Evolutionary conservation across 1,140 invertebrate species (phyloP), one percentile per base, ranked within the genome.

Genomic region (Zaprionus africanus): DNA sequence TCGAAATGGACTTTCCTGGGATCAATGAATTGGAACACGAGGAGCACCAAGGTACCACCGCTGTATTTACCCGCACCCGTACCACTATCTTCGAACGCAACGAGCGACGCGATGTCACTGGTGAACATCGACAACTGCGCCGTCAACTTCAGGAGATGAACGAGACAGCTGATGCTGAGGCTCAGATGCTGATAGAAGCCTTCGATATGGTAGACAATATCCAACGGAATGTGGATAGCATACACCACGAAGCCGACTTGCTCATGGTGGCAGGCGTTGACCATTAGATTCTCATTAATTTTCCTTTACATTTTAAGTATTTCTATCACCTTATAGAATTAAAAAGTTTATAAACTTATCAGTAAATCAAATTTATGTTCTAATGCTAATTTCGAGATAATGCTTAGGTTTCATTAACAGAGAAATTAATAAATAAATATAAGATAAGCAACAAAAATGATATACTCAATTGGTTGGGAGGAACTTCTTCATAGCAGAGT

Each of bases 191-290:
- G 9, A 80, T 85, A n/a, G 73, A 82, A 2, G 79, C 86, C 34
- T 90, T 90, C 51, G 79, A 86, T 19, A 80, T 82, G 69, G 79
- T 90, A 5, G 87, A 82, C 54, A 78, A 86, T 22, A 80, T 90
- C 24, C 79, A 82, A 17, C 60, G 43, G 13, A 91, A 80, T 43
- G 38, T 87, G 0, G 71, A 86, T 19, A 19, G 15, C 5, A 65
- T 71, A 0, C 6, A 82, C 19, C 53, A 36, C 0, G 67, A 76
- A 4, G 41, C n/a, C 3, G 24, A 43, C 5, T 1, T 11, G 7
- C 19, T 41, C 1, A 19, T 54, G 15, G 38, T 22, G 12, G 26
- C 24, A 24, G n/a, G 9, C 11, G 36, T 24, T n/a, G 13, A 9
- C n/a, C 15, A 3, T 36, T 28, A 65, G 19, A 49, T 2, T 41